Base-by-base conservation (phyloP, 1,140 invertebrate genomes). In the Colletes latitarsis region DNA sequence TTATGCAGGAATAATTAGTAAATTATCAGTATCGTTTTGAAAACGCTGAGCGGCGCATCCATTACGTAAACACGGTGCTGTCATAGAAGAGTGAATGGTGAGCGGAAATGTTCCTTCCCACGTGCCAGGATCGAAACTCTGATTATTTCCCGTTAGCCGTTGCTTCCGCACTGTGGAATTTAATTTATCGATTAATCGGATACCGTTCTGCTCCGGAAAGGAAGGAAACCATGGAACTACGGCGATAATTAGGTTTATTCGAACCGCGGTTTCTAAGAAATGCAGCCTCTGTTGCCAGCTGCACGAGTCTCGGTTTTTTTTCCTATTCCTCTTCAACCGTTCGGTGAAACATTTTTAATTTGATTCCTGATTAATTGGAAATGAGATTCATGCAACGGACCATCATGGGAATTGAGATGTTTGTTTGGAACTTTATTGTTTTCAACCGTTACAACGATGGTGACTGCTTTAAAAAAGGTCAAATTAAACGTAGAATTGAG, bases 181-280 rank as follows among this genome's bases (percentile, higher is more conserved):
- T 79, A 64, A 73, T 72, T 79, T 73, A 79, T 77, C 75, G 75
- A 77, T 77, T 77, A 79, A 73, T 73, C 68, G 77, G 49, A 73
- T 79, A 64, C 70, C 77, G 77, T 79, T 73, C 77, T 64, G 77
- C 69, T 79, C 69, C 77, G 77, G 57, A 71, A 79, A 73, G 77
- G 70, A 79, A 79, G 69, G 77, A 64, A 79, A 73, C 77, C 77
- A 55, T 46, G 52, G 60, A 64, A 49, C 30, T 46, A 43, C 39
- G 14, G 15, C 41, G 69, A 72, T 79, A 73, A 79, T 79, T 79
- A 55, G 70, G 58, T 72, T 73, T 64, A 72, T 73, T 79, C 62
- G 70, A 73, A 73, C 19, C 49, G 39, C 49, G 39, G 60, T 79
- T 64, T 77, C 75, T 52, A 17, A 52, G 67, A 52, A 70, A 77